These are phyloP conservation scores for Aphrocallistes beatrix DNA, from an alignment of 37 sponge, comb jelly and placozoan species.

Conservation along the genomic window DNA sequence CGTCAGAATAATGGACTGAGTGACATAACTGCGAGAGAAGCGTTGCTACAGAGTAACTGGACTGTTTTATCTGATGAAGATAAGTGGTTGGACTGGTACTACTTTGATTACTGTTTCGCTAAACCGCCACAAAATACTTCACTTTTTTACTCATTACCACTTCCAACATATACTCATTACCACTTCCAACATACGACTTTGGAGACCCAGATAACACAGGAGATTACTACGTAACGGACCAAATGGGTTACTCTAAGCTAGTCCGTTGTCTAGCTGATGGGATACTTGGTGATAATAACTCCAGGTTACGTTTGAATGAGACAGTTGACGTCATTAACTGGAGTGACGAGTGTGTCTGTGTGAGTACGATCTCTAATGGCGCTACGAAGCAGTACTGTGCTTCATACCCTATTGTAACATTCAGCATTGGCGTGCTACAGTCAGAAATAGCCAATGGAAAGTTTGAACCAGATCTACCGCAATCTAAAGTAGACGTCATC, in stretches of 20 bases:
- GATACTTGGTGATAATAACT: neutral
- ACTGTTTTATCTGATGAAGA: neutral
- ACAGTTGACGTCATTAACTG: conserved; percentile 27
- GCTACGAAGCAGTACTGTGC: conserved; percentile 21
- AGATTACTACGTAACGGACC: conserved; percentile 35
- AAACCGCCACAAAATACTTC: neutral
- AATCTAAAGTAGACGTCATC: conserved; percentile 24
- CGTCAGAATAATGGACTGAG: neutral
- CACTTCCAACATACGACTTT: too few relatives aligned
- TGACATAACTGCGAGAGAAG: conserved; percentile 25
- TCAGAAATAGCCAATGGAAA: neutral
- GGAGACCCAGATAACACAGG: neutral
- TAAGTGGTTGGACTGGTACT: conserved; percentile 25
- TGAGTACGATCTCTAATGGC: neutral
- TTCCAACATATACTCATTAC: neutral
- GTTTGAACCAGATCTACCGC: conserved; percentile 24
- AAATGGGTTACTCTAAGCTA: conserved; percentile 21
- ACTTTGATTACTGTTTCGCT: conserved; percentile 23
- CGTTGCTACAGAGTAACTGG: conserved; percentile 22
- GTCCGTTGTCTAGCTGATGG: conserved; percentile 29
- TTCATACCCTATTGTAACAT: conserved; percentile 27
- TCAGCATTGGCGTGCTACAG: conserved; percentile 46
- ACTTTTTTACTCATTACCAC: neutral
- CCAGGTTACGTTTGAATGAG: conserved; percentile 22
- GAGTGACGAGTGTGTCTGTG: conserved; percentile 50